Evolutionary conservation across 2,113 vertebrate species (phyloP).

Genomic region (Isurus oxyrinchus): DNA sequence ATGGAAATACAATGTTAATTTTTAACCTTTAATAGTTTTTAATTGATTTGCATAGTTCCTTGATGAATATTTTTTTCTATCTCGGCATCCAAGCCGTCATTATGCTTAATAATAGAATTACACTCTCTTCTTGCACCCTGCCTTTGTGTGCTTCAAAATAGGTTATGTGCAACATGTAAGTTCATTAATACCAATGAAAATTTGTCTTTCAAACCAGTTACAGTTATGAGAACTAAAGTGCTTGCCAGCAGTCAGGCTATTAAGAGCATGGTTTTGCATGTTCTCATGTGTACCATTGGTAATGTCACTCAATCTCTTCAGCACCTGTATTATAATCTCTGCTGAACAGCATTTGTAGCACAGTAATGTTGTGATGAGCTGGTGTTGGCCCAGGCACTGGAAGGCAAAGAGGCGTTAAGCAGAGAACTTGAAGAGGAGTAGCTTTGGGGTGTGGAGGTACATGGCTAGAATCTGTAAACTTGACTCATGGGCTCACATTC

Average conservation of each 20-base stretch:
- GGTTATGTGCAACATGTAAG: background rate
- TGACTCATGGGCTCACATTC: background rate
- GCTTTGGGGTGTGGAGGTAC: background rate
- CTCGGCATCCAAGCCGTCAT: background rate
- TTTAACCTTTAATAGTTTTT: background rate
- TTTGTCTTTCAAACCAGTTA: background rate
- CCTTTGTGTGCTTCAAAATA: background rate
- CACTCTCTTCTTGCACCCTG: background rate
- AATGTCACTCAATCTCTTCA: slow-evolving; percentile 13
- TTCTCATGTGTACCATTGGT: background rate
- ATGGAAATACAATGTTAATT: background rate
- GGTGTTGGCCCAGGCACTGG: background rate
- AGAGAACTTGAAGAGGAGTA: background rate
- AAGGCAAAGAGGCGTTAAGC: background rate
- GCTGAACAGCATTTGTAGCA: background rate
- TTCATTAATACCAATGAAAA: background rate
- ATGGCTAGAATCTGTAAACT: background rate
- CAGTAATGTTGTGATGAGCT: background rate
- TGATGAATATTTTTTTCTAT: background rate
- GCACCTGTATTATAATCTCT: background rate
- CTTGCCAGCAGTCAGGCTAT: background rate
- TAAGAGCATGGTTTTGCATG: background rate
- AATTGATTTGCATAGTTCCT: background rate
- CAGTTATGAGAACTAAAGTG: background rate
- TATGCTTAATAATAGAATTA: background rate